Evolutionary conservation across 2,888 invertebrate genomes (phyloP).

Genomic region (Torymus texanus): DNA sequence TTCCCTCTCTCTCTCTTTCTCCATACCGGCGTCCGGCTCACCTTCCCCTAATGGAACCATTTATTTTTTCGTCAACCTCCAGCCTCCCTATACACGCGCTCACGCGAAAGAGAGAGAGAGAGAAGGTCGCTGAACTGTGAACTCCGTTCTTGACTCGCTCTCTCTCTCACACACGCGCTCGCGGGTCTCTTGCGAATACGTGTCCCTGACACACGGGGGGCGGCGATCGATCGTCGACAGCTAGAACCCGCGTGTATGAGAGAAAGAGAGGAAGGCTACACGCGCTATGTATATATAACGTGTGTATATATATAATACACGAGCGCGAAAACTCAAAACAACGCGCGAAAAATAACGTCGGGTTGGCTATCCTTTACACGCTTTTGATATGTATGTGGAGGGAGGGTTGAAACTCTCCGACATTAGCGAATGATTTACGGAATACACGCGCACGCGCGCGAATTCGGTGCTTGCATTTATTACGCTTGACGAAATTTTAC

Average conservation of each 20-base stretch:
- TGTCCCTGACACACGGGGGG: constrained; percentile 61
- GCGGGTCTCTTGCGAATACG: constrained; percentile 56
- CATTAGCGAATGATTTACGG: constrained; percentile 25
- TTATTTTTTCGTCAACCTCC: constrained; percentile 4
- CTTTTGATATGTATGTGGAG: too few species aligned
- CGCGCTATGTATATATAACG: neutral
- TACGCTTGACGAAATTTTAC: constrained; percentile 48
- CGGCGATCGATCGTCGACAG: constrained; percentile 42
- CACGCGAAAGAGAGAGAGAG: constrained; percentile 4
- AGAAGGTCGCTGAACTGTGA: constrained; percentile 59
- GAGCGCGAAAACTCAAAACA: neutral
- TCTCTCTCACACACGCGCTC: constrained; percentile 5
- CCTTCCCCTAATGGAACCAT: constrained; percentile 19
- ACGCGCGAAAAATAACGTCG: neutral
- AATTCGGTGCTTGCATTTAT: constrained; percentile 14
- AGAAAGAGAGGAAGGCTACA: too few species aligned
- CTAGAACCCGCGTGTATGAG: neutral
- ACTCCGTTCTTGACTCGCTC: constrained; percentile 60
- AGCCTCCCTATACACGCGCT: neutral
- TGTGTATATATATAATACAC: too few species aligned
- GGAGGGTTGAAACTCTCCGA: neutral
- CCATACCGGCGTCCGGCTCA: neutral
- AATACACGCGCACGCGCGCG: too few species aligned
- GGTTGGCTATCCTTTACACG: neutral
- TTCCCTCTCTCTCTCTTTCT: too few species aligned